Conservation (phyloP, 2,113 vertebrate genomes). For the Pelodiscus sinensis region DNA sequence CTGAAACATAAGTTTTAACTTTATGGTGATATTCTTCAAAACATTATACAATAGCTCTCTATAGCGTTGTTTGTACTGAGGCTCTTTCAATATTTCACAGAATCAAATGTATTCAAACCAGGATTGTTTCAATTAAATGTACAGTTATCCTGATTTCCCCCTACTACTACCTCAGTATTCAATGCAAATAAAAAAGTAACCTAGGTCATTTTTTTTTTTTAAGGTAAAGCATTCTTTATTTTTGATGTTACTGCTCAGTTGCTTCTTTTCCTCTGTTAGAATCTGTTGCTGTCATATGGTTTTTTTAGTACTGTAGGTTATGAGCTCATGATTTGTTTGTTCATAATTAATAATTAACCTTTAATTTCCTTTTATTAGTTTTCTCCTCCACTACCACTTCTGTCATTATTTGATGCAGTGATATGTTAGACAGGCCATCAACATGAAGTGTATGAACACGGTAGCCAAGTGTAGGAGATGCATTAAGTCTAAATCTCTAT, state of each 20-base stretch:
- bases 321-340: fast-evolving
- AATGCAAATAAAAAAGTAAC: not conserved
- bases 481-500: not conserved
- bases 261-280: not conserved
- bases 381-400: not conserved
- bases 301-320: not conserved
- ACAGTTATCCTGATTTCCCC: slow-evolving; percentile 17
- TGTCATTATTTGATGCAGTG: not conserved
- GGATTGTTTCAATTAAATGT: slow-evolving; percentile 17
- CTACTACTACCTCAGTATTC: not conserved
- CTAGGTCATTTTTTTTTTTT: not conserved
- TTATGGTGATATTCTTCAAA: not conserved
- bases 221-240: not conserved
- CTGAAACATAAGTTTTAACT: slow-evolving; percentile 38
- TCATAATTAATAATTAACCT: not conserved
- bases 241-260: not conserved
- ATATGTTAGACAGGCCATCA: not conserved
- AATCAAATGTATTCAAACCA: slow-evolving; percentile 38
- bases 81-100: slow-evolving; percentile 36
- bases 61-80: slow-evolving; percentile 33
- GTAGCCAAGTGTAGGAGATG: not conserved
- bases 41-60: slow-evolving; percentile 9
- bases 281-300: not conserved
- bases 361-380: not conserved
- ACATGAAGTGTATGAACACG: not conserved